Conservation (phyloP, 2,797 vertebrate genomes). For the Spinus olivaceus region DNA sequence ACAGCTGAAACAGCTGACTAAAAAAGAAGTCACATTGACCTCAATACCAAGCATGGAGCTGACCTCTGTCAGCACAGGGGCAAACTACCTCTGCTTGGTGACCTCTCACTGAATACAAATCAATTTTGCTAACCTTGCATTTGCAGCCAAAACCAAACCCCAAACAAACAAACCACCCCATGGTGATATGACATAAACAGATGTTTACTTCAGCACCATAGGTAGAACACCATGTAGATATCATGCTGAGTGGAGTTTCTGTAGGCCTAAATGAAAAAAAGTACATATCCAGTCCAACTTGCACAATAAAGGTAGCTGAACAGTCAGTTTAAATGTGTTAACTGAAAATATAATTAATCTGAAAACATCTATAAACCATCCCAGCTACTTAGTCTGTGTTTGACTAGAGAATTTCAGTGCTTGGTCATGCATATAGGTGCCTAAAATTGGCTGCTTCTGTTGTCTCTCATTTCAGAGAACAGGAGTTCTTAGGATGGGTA, state of each 20-base stretch:
- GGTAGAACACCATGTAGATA: fast-evolving
- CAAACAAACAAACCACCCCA: background rate
- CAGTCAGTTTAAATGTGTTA: background rate
- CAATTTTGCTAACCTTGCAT: background rate
- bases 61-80: background rate
- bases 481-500: background rate
- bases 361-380: background rate
- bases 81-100: background rate
- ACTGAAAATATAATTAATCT: background rate
- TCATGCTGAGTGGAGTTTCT: background rate
- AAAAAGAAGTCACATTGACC: background rate
- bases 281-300: background rate
- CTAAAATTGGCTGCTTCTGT: background rate
- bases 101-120: background rate
- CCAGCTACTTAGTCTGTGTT: background rate
- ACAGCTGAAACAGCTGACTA: background rate
- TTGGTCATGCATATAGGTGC: background rate
- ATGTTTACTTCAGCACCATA: background rate
- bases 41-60: background rate
- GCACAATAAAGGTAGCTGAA: background rate
- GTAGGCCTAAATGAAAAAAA: background rate
- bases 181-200: background rate
- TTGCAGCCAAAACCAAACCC: background rate
- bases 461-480: background rate
- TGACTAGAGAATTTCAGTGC: background rate